A percentile compares a stretch with the other conserved stretches of the same genome.
phyloP scores from a whole-genome alignment of 35 echinoderm and acorn worm genomes.

The Apostichopus californicus region DNA sequence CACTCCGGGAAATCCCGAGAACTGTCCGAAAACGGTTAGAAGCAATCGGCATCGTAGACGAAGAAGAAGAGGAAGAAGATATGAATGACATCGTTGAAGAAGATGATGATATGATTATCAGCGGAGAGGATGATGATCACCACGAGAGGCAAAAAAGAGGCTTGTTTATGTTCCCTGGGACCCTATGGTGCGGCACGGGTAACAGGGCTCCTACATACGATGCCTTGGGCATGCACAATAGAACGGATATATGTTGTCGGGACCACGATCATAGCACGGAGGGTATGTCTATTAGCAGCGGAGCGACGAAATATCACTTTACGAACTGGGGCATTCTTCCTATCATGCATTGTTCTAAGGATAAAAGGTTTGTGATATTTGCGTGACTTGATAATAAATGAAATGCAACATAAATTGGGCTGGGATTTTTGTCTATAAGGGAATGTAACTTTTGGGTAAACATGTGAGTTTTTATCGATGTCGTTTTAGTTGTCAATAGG shows the following conservation, averaged over 20 bases:
- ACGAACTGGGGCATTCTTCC: neutral
- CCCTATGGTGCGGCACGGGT: conserved; percentile 50
- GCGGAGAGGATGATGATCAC: neutral
- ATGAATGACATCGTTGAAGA: neutral
- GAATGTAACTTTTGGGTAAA: no score
- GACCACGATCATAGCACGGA: conserved; percentile 25
- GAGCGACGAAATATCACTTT: conserved; percentile 36
- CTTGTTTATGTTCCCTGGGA: conserved; percentile 52
- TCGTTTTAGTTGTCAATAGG: no score
- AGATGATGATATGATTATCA: neutral
- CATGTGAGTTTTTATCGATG: no score
- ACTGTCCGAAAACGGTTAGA: neutral
- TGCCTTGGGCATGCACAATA: conserved; percentile 30
- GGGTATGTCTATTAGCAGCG: neutral
- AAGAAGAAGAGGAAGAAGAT: conserved; percentile 25
- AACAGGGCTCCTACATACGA: conserved; percentile 30
- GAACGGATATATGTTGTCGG: conserved; percentile 25
- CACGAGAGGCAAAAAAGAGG: conserved; percentile 40
- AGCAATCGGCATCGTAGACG: conserved; percentile 4
- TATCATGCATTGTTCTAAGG: no score
- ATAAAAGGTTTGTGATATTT: no score
- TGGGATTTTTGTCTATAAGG: no score
- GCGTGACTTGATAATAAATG: no score
- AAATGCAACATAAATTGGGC: no score
- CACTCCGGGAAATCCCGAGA: neutral